Evolutionary conservation across 2,113 vertebrate species (phyloP), one percentile per base, ranked within the genome.

Genomic region (Ondatra zibethicus): DNA sequence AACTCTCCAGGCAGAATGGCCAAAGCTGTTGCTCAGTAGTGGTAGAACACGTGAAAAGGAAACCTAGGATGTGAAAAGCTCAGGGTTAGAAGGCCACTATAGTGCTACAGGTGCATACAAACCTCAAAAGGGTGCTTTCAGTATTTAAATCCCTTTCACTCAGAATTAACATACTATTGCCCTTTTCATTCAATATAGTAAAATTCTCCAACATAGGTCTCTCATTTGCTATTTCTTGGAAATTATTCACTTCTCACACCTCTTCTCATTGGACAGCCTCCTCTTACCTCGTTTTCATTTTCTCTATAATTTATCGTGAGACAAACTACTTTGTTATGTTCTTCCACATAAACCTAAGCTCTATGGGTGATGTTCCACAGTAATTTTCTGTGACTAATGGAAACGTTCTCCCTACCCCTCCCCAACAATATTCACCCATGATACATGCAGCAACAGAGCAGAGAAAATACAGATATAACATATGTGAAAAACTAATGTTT

Each of bases 131-230:
- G 17, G 66, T 80, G 58, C 33, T 80, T 50, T 13, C 14, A 73
- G 63, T 65, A 65, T 10, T 78, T 70, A 97, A 93, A 75, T n/a
- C 12, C n/a, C 86, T 61, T 93, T 93, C 12, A 95, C 25, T 82
- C 39, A 63, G 7, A 76, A 85, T 47, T 39, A 65, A 75, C 42
- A 13, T n/a, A 65, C 29, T 87, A 33, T 17, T 87, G 31, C 33
- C 7, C 58, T 17, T 42, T 31, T 42, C 7, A 55, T 17, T 65
- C 25, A 45, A 13, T 58, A 61, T 23, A 39, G 55, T 1, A 84
- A 84, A 84, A 39, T 63, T 6, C 6, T 63, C n/a, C 5, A 6
- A 78, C 0, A 0, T n/a, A 8, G 45, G 31, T 13, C 42, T 92
- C 61, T 81, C 45, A 55, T 86, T n/a, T 81, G 58, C 31, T 86